These are phyloP conservation scores for Pelodytes ibericus DNA, from an alignment of 2,797 vertebrate genomes.

Conservation along the genomic window DNA sequence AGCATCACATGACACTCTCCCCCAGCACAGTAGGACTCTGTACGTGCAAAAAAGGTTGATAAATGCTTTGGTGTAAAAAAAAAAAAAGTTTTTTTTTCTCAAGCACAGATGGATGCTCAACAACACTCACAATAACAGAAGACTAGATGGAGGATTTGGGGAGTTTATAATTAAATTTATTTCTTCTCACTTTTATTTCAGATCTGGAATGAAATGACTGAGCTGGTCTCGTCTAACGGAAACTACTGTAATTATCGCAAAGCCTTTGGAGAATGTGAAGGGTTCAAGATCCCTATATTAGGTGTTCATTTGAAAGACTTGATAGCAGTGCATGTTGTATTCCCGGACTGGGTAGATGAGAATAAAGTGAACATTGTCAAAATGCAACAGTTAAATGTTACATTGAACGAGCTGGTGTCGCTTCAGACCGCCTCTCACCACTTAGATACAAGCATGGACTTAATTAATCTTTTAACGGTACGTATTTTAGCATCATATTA, in stretches of 20 bases:
- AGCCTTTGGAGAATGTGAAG: constrained; percentile 86
- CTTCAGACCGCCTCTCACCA: constrained; percentile 87
- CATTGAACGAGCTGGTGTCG: constrained; percentile 91
- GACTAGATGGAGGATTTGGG: too few relatives aligned
- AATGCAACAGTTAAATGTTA: constrained; percentile 96
- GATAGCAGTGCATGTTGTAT: constrained; percentile 93
- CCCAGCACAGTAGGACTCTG: too few relatives aligned
- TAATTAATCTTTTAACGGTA: constrained; percentile 93
- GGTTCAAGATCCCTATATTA: constrained; percentile 95
- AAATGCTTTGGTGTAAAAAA: too few relatives aligned
- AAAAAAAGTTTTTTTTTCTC: too few relatives aligned
- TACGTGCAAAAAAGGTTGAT: too few relatives aligned
- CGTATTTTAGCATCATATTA: too few relatives aligned
- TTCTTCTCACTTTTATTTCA: constrained; percentile 60
- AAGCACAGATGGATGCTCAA: too few relatives aligned
- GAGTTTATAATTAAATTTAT: not conserved
- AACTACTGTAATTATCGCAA: constrained; percentile 96
- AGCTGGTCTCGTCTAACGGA: constrained; percentile 93
- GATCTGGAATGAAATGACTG: constrained; percentile 97
- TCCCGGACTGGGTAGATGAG: constrained; percentile 88
- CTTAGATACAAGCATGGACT: constrained; percentile 95
- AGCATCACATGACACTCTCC: too few relatives aligned
- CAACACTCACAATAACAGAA: too few relatives aligned
- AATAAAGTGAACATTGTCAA: constrained; percentile 93
- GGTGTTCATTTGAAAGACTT: constrained; percentile 97